Conservation (phyloP, 2,888 invertebrate genomes). For the Platynereis dumerilii region DNA sequence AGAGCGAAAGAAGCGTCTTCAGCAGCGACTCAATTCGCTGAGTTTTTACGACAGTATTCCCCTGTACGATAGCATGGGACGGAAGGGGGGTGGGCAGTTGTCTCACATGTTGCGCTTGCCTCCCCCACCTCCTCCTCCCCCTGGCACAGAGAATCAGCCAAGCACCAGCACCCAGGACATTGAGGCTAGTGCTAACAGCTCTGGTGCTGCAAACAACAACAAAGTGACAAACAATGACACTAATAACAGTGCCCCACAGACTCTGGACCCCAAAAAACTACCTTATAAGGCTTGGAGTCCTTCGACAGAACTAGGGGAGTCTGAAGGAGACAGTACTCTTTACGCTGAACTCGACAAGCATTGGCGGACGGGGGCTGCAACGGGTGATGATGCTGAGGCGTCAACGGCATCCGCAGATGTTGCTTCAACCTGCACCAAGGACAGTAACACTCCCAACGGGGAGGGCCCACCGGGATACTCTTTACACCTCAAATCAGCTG, state of each 20-base stretch:
- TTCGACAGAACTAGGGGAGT: neutral
- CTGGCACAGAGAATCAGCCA: neutral
- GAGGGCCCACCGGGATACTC: slow-evolving; percentile 21
- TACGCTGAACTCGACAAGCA: slow-evolving; percentile 18
- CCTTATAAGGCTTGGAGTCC: neutral
- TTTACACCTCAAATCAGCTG: slow-evolving; percentile 12
- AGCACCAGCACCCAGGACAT: too few relatives aligned
- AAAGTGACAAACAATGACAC: neutral
- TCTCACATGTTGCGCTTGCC: neutral
- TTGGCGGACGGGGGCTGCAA: neutral
- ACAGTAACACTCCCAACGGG: slow-evolving; percentile 14
- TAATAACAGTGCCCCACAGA: slow-evolving; percentile 9
- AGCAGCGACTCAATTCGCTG: slow-evolving; percentile 33
- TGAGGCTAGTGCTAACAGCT: neutral
- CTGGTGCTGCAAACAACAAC: neutral
- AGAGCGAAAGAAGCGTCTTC: slow-evolving; percentile 25
- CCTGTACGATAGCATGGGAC: slow-evolving; percentile 32
- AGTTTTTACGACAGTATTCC: slow-evolving; percentile 38
- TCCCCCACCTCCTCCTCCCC: neutral
- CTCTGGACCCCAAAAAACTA: slow-evolving; percentile 13
- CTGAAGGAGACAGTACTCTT: slow-evolving; percentile 18
- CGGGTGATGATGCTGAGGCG: neutral
- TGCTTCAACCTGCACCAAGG: neutral
- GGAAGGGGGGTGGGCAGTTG: slow-evolving; percentile 12
- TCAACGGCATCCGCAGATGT: neutral